These are phyloP conservation scores for Rhogogaster chlorosoma DNA, from an alignment of 2,888 invertebrate genomes.

Conservation along the genomic window DNA sequence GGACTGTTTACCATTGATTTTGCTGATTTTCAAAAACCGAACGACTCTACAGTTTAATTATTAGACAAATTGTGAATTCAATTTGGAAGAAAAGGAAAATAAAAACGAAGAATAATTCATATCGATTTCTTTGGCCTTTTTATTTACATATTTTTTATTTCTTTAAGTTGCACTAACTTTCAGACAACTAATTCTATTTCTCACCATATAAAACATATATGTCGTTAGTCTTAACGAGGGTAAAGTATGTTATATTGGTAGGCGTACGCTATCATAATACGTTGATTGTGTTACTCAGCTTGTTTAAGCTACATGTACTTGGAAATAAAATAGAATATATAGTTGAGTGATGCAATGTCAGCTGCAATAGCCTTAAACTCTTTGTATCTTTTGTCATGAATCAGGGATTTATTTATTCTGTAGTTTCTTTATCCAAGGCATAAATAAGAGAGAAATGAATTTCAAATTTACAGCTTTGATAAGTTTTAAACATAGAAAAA, in stretches of 20 bases:
- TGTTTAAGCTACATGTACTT: background rate
- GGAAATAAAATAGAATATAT: background rate
- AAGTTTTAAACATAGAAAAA: background rate
- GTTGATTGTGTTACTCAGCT: background rate
- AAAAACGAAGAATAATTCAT: background rate
- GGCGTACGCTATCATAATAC: background rate
- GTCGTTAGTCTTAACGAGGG: background rate
- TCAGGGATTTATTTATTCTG: background rate
- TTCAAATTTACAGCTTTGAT: background rate
- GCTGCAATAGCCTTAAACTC: background rate
- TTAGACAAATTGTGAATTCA: background rate
- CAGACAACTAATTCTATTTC: background rate
- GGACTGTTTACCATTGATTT: background rate
- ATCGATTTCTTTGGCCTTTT: background rate
- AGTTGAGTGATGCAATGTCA: background rate
- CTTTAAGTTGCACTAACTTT: background rate
- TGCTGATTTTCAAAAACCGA: background rate
- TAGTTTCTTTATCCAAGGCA: background rate
- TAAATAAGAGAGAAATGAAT: background rate
- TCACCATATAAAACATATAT: background rate
- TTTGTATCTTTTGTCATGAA: background rate
- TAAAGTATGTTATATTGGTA: conserved; percentile 9
- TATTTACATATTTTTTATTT: background rate
- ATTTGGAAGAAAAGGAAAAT: background rate
- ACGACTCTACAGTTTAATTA: background rate